phyloP scores from a whole-genome alignment of 1,140 invertebrate genomes.

The Aphelenchoides fujianensis region DNA sequence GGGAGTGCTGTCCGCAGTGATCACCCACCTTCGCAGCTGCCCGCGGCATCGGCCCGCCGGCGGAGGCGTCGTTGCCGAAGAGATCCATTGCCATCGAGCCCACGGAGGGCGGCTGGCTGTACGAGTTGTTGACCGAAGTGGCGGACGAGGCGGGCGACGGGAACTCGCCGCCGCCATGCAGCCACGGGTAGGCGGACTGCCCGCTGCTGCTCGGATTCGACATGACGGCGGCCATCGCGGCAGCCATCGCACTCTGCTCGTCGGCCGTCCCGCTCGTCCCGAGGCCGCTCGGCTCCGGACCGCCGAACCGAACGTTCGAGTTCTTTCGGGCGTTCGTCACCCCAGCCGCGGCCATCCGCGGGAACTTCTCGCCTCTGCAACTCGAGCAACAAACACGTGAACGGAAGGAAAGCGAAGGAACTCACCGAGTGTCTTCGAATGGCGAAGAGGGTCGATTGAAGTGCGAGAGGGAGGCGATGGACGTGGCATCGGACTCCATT shows the following conservation, averaged over 20 bases:
- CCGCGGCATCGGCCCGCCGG: background rate
- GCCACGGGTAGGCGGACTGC: conserved; percentile 35
- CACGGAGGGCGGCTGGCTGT: conserved; percentile 21
- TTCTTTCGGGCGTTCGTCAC: conserved; percentile 13
- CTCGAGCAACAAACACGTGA: background rate
- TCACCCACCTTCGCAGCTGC: background rate
- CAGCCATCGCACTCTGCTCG: conserved; percentile 8
- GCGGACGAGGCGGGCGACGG: conserved; percentile 47
- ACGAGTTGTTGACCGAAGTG: conserved; percentile 27
- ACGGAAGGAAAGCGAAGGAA: background rate
- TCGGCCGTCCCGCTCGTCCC: background rate
- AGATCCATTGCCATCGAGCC: conserved; percentile 18
- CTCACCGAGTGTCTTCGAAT: conserved; percentile 4
- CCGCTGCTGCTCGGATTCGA: background rate
- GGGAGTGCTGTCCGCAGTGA: background rate
- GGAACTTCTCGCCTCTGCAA: conserved; percentile 13
- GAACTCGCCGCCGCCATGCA: conserved; percentile 48
- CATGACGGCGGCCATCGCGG: background rate
- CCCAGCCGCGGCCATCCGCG: background rate
- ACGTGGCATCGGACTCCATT: conserved; percentile 54
- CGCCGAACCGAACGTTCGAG: conserved; percentile 22
- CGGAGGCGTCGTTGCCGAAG: background rate
- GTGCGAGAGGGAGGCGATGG: conserved; percentile 6
- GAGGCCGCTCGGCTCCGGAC: background rate
- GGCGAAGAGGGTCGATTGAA: conserved; percentile 2